These are phyloP conservation scores for Aegotheles bennettii DNA, from an alignment of 2,113 vertebrate genomes.

Conservation along the genomic window DNA sequence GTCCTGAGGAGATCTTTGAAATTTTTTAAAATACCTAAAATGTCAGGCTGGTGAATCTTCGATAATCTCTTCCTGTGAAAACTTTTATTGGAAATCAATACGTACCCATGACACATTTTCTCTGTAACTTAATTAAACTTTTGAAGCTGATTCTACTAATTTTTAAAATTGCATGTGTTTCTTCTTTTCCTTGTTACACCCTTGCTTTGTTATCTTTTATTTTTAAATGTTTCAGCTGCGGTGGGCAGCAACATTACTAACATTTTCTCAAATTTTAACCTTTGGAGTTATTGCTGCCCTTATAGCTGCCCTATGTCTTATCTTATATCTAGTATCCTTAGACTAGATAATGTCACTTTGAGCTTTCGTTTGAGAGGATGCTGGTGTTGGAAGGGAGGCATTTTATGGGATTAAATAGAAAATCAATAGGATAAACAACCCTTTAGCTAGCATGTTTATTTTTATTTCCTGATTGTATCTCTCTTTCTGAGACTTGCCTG, in stretches of 20 bases:
- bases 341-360: neutral
- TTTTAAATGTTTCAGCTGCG: neutral
- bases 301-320: too few species aligned
- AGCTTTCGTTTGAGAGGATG: slow-evolving; percentile 15
- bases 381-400: neutral
- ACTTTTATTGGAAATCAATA: neutral
- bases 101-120: neutral
- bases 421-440: slow-evolving; percentile 39
- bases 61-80: neutral
- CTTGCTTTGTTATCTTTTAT: neutral
- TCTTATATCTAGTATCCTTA: neutral
- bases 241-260: neutral
- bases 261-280: neutral
- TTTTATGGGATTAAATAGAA: slow-evolving; percentile 42
- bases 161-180: neutral
- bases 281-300: neutral
- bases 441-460: slow-evolving; percentile 9
- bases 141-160: neutral
- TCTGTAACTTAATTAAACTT: neutral
- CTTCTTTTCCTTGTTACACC: neutral
- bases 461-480: slow-evolving; percentile 42
- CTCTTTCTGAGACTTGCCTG: neutral
- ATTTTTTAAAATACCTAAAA: neutral
- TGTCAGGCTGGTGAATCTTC: neutral
- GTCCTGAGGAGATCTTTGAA: neutral